phyloP scores from a whole-genome alignment of 2,113 vertebrate genomes.

The Machaerirhynchus nigripectus region DNA sequence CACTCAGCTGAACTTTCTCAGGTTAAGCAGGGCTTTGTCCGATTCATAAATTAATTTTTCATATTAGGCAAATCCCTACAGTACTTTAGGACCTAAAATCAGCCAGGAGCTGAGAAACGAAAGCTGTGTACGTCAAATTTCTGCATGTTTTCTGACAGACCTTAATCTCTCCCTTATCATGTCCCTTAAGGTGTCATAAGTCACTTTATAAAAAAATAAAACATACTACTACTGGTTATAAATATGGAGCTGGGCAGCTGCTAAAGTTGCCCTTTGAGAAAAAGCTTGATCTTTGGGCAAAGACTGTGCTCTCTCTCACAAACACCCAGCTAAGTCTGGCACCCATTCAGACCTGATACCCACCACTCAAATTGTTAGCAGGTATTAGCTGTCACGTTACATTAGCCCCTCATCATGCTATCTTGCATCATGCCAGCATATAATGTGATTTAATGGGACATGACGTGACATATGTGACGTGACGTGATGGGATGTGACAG shows the following conservation, averaged over 20 bases:
- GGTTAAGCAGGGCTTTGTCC: not conserved
- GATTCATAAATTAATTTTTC: not conserved
- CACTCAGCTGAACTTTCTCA: not conserved
- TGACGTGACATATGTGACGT: conserved; percentile 51
- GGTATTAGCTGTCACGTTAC: conserved; percentile 56
- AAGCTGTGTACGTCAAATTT: not conserved
- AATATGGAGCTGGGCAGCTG: not conserved
- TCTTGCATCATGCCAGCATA: conserved; percentile 44
- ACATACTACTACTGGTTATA: not conserved
- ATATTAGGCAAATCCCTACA: not conserved
- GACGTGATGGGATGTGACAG: conserved; percentile 61
- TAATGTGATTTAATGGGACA: conserved; percentile 64
- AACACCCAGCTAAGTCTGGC: not conserved
- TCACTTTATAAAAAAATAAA: not conserved
- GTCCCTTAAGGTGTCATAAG: not conserved
- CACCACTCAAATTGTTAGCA: conserved; percentile 48
- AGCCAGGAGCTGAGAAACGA: not conserved
- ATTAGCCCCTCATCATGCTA: conserved; percentile 42
- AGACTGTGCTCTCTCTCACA: not conserved
- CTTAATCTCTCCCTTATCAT: not conserved
- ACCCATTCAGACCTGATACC: not conserved
- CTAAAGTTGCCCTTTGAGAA: not conserved
- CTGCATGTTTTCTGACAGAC: not conserved
- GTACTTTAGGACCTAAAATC: not conserved
- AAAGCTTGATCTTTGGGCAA: not conserved